Percentiles rank a stretch among this genome's conserved stretches.
Evolutionary conservation across 2,797 vertebrate genomes (phyloP).

Genomic region (Kryptopterus vitreolus): DNA sequence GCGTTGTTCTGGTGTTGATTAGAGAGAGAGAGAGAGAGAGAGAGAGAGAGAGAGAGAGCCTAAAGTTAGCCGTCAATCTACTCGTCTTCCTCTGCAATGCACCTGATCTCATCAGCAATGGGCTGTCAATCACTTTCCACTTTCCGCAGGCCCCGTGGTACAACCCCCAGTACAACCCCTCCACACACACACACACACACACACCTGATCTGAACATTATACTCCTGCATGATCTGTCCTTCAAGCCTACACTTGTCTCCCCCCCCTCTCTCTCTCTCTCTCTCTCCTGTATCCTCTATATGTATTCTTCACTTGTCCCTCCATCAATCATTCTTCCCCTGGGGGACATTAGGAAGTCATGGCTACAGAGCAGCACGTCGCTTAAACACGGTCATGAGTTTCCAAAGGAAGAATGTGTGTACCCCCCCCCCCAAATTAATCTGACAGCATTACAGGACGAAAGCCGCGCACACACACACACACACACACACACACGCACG

Average conservation of each 20-base stretch:
- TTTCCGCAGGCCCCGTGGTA: slow-evolving; percentile 10
- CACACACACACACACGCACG: too few species aligned
- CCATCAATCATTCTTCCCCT: neutral
- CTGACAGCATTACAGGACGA: slow-evolving; percentile 14
- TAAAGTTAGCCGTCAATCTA: slow-evolving; percentile 41
- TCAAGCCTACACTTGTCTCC: slow-evolving; percentile 21
- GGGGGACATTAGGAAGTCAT: slow-evolving; percentile 26
- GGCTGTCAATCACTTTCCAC: slow-evolving; percentile 47
- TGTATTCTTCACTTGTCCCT: neutral
- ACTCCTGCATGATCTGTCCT: slow-evolving; percentile 8
- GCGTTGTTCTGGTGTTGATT: slow-evolving; percentile 28
- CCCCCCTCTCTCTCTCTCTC: slow-evolving; percentile 19
- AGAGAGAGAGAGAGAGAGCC: neutral
- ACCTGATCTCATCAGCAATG: slow-evolving; percentile 39
- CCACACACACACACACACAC: neutral
- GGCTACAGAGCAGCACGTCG: neutral
- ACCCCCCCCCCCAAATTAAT: slow-evolving; percentile 8
- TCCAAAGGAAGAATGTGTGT: neutral
- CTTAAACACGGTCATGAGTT: neutral
- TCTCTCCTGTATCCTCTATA: neutral
- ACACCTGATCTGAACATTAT: slow-evolving; percentile 9
- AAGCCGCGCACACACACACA: too few species aligned
- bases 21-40: slow-evolving; percentile 5
- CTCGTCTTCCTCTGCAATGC: slow-evolving; percentile 45
- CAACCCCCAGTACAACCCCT: neutral